Conservation (phyloP, 2,888 invertebrate species). For the Cheilosia variabilis region DNA sequence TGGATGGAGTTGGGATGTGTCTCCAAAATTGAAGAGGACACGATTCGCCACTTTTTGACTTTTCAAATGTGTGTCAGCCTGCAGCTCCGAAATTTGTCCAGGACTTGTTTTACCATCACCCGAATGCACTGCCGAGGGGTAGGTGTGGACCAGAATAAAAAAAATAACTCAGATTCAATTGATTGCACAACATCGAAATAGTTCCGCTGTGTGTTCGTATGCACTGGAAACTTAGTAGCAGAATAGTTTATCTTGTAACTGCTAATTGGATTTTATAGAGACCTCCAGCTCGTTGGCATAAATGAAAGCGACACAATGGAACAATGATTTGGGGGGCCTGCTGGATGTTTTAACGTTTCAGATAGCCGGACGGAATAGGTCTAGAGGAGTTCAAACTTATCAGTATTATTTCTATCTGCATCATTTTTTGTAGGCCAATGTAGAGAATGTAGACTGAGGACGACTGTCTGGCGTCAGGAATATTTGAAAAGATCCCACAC, state of each 20-base stretch:
- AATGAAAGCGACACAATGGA: conserved; percentile 21
- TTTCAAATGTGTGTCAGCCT: conserved; percentile 56
- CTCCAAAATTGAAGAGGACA: conserved; percentile 42
- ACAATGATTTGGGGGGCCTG: conserved; percentile 5
- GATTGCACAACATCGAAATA: conserved; percentile 32
- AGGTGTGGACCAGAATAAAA: conserved; percentile 2
- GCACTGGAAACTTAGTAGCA: conserved; percentile 23
- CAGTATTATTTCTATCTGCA: too few species aligned
- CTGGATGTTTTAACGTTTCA: too few species aligned
- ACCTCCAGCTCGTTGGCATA: neutral
- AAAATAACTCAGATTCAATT: conserved; percentile 25
- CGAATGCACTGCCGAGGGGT: neutral
- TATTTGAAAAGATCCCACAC: too few species aligned
- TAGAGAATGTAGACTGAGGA: too few species aligned
- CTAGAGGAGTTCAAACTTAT: too few species aligned
- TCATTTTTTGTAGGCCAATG: too few species aligned
- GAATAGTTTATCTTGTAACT: conserved; percentile 41
- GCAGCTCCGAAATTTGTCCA: conserved; percentile 22
- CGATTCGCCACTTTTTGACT: conserved; percentile 72
- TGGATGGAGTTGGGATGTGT: neutral
- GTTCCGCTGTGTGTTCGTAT: conserved; percentile 16
- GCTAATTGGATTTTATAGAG: conserved; percentile 66
- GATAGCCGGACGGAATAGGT: too few species aligned
- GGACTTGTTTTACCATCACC: conserved; percentile 24
- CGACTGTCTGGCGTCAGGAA: too few species aligned